Base-by-base conservation (phyloP, 2,113 vertebrate genomes). In the Cryptomyrus ogoouensis region DNA sequence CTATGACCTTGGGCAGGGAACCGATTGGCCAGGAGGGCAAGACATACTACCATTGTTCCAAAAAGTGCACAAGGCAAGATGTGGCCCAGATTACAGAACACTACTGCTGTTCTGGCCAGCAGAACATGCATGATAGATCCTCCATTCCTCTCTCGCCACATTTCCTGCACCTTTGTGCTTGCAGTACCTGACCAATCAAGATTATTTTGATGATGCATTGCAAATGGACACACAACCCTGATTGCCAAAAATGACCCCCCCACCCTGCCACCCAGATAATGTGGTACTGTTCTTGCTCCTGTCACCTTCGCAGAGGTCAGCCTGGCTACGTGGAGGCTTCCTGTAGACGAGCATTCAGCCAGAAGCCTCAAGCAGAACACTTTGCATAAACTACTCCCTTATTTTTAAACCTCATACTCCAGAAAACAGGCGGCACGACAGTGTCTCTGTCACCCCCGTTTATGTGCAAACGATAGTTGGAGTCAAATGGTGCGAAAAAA, bases 11-110 rank as follows among this genome's bases (percentile, higher is more conserved):
- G 90, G 94, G 94, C 95, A 94, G 94, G 91, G 93, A 94, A 94
- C 94, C 93, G 94, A 94, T 95, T 93, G 93, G 91, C 94, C 94
- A 91, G 92, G 92, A 90, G 92, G 93, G 91, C 94, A 92, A 93
- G 91, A 92, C 83, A 92, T 93, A 94, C 93, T 94, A 95, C 94
- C 94, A 94, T 92, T 91, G 91, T 90, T 92, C 91, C 94, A 92
- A 91, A 92, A 94, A 93, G 94, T 94, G 93, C 94, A 93, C n/a
- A 21, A 47, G 4, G 2, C n/a, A 10, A 27, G 44, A 12, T 50
- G 15, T 52, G 46, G 24, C 15, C 2, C 24, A 31, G 17, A 52
- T 15, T 46, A 24, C 27, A 5, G 47, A 5, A 15, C 2, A 50
- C 4, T 6, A 39, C 85, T 50, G 27, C 24, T 12, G 31, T 62